Percentiles rank a stretch among this genome's conserved stretches.
Evolutionary conservation across 2,888 invertebrate species (phyloP).

Genomic region (Mesochorus sp.): DNA sequence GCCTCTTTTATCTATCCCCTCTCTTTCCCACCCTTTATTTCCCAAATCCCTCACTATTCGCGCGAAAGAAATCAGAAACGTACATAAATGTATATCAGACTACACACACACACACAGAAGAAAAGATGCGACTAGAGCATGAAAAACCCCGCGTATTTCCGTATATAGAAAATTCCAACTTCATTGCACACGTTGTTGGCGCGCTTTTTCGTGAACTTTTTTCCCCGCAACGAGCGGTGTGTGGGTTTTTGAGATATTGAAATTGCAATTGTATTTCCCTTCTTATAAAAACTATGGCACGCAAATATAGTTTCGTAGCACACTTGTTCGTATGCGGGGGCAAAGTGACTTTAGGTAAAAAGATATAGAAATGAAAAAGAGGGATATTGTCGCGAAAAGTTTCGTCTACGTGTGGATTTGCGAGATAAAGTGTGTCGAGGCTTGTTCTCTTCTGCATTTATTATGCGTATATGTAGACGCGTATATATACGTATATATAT

Average conservation of each 20-base stretch:
- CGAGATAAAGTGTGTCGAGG: slow-evolving; percentile 26
- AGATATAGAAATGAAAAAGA: neutral
- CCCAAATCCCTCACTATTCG: slow-evolving; percentile 36
- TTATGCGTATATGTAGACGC: too few relatives aligned
- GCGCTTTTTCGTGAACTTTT: neutral
- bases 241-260: neutral
- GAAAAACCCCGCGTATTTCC: slow-evolving; percentile 30
- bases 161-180: slow-evolving; percentile 43
- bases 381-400: neutral
- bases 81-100: too few relatives aligned
- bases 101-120: too few relatives aligned
- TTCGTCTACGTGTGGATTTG: slow-evolving; percentile 2
- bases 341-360: neutral
- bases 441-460: neutral
- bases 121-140: slow-evolving; percentile 16
- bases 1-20: slow-evolving; percentile 31
- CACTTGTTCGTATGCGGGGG: too few relatives aligned
- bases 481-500: neutral
- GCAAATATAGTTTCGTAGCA: neutral
- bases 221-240: neutral
- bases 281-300: too few relatives aligned
- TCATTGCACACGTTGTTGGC: neutral
- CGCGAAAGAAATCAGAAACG: neutral
- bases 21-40: neutral
- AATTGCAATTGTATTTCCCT: neutral